Percentiles rank a stretch among this genome's conserved stretches.
Evolutionary conservation across 2,797 vertebrate species (phyloP).

Genomic region (Chromobotia macracanthus): DNA sequence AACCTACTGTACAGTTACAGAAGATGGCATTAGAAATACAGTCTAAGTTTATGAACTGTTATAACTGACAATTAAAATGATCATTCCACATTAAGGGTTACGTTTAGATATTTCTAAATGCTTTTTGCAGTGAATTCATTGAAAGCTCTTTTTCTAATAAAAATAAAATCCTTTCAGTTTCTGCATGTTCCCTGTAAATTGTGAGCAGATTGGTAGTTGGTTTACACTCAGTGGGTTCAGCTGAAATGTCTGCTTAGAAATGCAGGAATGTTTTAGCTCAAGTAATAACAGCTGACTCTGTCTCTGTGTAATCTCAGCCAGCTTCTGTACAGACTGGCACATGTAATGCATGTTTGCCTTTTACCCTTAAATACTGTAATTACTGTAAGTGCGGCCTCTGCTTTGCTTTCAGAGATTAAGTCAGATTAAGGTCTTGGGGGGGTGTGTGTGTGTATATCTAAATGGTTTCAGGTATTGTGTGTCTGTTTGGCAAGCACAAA

Average conservation of each 20-base stretch:
- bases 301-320: neutral
- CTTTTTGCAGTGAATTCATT: too few relatives aligned
- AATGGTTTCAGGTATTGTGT: neutral
- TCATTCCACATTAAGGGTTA: neutral
- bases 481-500: neutral
- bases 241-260: constrained; percentile 27
- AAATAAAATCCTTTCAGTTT: too few relatives aligned
- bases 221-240: constrained; percentile 19
- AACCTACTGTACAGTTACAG: neutral
- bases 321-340: neutral
- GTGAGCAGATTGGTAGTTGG: neutral
- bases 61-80: neutral
- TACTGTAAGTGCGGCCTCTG: neutral
- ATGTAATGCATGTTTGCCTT: constrained; percentile 1
- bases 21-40: too few relatives aligned
- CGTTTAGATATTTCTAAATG: neutral
- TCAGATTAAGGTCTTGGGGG: neutral
- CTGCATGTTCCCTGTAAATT: too few relatives aligned
- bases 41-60: neutral
- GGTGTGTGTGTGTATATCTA: neutral
- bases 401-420: constrained; percentile 7
- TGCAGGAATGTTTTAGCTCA: constrained; percentile 4
- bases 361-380: neutral
- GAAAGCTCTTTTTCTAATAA: too few relatives aligned
- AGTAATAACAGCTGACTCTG: neutral